Base-by-base conservation (phyloP, 2,113 vertebrate species). In the Xiphorhynchus elegans region DNA sequence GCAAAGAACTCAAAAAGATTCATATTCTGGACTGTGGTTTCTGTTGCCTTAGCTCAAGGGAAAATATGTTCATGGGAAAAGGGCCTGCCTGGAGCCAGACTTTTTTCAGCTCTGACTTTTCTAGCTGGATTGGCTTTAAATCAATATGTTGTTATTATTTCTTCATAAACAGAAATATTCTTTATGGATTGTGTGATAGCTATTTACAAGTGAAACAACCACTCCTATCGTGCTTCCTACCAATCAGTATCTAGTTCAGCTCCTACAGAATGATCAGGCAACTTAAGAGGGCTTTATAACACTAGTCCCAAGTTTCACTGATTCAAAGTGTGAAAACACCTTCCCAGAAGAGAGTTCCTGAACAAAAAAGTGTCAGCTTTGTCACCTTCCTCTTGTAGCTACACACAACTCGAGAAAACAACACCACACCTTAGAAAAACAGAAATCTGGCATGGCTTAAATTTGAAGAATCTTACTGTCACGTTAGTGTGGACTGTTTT, bases 51-150 rank as follows among this genome's bases (percentile, higher is more conserved):
- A 87, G 89, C 90, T 96, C 86, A 90, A 95, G 88, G 66, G 92
- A 96, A 96, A 97, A 95, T 72, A 88, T 87, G 52, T 86, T 93
- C 94, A 93, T 89, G 93, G 87, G 94, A 97, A 95, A 94, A 96
- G 39, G 81, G 70, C 66, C 89, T 94, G 96, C 70, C 67, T 67
- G 67, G 47, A 87, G 78, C 70, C 91, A 94, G 84, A 26, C 26
- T 84, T 92, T 93, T 95, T 87, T 82, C 59, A 95, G 16, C 39
- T 83, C 89, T 83, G 62, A 78, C 86, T 96, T 40, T 74, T 91
- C 23, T 73, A 83, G 63, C 37, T 96, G 62, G 46, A 9, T 4
- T 73, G 74, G 70, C 70, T 95, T 87, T 87, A 87, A 94, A 90
- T 89, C 87, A 87, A 5, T 60, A 84, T 56, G 87, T 76, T 96